Evolutionary conservation across 2,888 invertebrate species (phyloP).

Genomic region (Drosophila seclusa): DNA sequence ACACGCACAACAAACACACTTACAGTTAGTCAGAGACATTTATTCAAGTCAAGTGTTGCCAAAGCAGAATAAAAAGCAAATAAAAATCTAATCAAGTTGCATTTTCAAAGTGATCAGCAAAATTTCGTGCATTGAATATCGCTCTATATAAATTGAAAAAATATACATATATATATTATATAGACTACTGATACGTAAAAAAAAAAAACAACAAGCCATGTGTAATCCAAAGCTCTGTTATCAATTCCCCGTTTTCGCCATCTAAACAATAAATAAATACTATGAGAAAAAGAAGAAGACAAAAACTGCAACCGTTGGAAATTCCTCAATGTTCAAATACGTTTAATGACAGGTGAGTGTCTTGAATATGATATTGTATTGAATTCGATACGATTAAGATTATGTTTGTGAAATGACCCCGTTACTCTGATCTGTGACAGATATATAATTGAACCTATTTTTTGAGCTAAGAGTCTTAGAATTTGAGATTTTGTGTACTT

Average conservation of each 20-base stretch:
- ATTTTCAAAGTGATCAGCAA: conserved; percentile 43
- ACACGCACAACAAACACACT: conserved; percentile 8
- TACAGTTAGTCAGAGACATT: conserved; percentile 6
- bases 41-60: conserved; percentile 38
- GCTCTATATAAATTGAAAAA: conserved; percentile 22
- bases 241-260: conserved; percentile 43
- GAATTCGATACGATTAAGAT: conserved; percentile 11
- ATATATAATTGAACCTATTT: background rate
- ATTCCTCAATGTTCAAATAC: conserved; percentile 40
- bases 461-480: background rate
- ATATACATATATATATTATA: conserved; percentile 5
- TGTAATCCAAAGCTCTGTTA: conserved; percentile 49
- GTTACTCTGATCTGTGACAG: background rate
- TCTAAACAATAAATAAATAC: conserved; percentile 37
- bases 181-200: conserved; percentile 36
- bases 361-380: conserved; percentile 33
- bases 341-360: conserved; percentile 50
- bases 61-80: conserved; percentile 13
- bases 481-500: background rate
- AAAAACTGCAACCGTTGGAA: conserved; percentile 55
- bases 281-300: conserved; percentile 13
- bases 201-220: conserved; percentile 7
- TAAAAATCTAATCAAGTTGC: conserved; percentile 3
- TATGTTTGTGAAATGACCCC: background rate
- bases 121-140: conserved; percentile 23